Percentiles rank a stretch among this genome's conserved stretches.
These are phyloP conservation scores for Agrypnus murinus DNA, from an alignment of 2,888 invertebrate species.

Conservation along the genomic window DNA sequence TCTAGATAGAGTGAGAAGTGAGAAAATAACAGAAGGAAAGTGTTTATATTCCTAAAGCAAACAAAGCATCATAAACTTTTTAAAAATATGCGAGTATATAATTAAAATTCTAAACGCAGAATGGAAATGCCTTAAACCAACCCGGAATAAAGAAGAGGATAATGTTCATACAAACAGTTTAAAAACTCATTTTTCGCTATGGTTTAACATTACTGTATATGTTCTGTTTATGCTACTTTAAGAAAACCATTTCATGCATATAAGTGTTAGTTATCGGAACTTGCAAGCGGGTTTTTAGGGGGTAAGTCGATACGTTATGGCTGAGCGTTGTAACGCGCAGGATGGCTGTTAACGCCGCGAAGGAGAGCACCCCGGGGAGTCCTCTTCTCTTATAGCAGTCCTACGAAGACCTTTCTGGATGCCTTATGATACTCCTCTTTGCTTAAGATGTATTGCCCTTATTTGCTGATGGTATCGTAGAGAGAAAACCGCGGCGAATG, in stretches of 20 bases:
- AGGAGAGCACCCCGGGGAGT: conserved; percentile 46
- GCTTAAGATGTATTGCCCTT: conserved; percentile 43
- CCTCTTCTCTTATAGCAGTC: conserved; percentile 48
- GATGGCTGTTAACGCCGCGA: conserved; percentile 46
- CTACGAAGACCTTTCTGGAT: conserved; percentile 42
- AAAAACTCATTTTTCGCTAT: not conserved
- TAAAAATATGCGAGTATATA: conserved; percentile 23
- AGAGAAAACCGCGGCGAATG: conserved; percentile 34
- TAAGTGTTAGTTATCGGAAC: conserved; percentile 45
- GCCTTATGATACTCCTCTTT: conserved; percentile 41
- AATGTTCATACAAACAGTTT: conserved; percentile 18
- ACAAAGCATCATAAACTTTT: conserved; percentile 19
- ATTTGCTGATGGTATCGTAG: conserved; percentile 41
- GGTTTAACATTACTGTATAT: conserved; percentile 1
- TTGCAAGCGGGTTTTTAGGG: conserved; percentile 45
- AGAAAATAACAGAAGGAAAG: conserved; percentile 12
- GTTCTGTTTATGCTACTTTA: conserved; percentile 14
- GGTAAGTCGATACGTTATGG: conserved; percentile 50
- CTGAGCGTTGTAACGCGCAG: conserved; percentile 43
- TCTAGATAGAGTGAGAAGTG: conserved; percentile 7
- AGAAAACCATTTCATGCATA: conserved; percentile 29
- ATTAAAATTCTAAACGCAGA: conserved; percentile 19
- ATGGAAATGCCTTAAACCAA: conserved; percentile 14
- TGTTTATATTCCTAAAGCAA: conserved; percentile 16
- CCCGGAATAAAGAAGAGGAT: conserved; percentile 15